Evolutionary conservation across 2,797 vertebrate species (phyloP), one percentile per base, ranked within the genome.

Genomic region (Chelidonichthys spinosus): DNA sequence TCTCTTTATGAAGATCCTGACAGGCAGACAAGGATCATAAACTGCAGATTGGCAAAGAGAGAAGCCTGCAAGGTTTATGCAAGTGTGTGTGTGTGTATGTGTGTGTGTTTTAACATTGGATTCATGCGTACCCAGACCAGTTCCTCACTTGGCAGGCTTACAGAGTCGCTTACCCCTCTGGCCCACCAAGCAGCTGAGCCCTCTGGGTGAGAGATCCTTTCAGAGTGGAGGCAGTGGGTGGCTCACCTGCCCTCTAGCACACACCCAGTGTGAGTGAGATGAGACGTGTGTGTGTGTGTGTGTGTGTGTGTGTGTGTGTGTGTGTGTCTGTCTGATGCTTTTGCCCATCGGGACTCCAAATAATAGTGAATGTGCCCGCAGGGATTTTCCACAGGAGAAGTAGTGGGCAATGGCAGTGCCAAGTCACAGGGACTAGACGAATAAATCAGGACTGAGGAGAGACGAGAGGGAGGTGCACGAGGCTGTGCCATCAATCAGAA

Each of bases 161-260:
- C 90, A 92, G 85, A 91, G 89, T 78, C 74, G 81, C 91, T 92
- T 90, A 90, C 89, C 91, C 90, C 89, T 89, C 89, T 90, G 87
- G 90, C 88, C 92, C 89, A 87, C 67, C 85, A 55, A 85, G 85
- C 93, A 94, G 92, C 92, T 94, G 93, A 94, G 92, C 90, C 92
- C 91, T 86, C 78, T 86, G 91, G 91, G 90, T 92, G 88, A 88
- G 87, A 83, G 86, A 87, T 85, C 87, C 87, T 90, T 90, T 89
- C 87, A 89, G 88, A 90, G 87, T 81, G 82, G 82, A 85, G 85
- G 84, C 87, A 76, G 86, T 87, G 85, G 88, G 90, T 88, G 87
- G 82, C 87, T 94, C 92, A 91, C 93, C 92, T 92, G 89, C 88
- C 90, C 89, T 90, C 79, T 69, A 92, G 90, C 92, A 82, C 88